Percentiles rank a stretch among this genome's conserved stretches.
Conservation (phyloP, 2,113 vertebrate species). For the Catharus minimus region DNA sequence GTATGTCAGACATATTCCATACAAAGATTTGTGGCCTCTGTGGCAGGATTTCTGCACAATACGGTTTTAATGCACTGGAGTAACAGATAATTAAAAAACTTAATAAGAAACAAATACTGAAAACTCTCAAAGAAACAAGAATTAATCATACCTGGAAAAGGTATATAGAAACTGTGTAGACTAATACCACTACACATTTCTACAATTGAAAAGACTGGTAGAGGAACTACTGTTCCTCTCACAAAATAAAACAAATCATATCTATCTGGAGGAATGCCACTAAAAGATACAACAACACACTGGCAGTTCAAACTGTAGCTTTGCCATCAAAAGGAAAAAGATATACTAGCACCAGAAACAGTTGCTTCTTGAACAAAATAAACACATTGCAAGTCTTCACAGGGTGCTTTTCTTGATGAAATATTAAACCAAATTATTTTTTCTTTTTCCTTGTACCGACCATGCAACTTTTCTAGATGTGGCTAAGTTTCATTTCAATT, state of each 20-base stretch:
- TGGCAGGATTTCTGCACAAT: slow-evolving; percentile 3
- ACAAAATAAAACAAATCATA: slow-evolving; percentile 38
- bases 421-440: neutral
- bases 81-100: slow-evolving; percentile 1
- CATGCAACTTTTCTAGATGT: neutral
- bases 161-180: neutral
- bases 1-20: neutral
- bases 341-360: slow-evolving; percentile 64
- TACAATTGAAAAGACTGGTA: slow-evolving; percentile 39
- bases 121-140: slow-evolving; percentile 38
- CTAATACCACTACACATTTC: neutral
- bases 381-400: slow-evolving; percentile 43
- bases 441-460: neutral
- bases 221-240: slow-evolving; percentile 9
- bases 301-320: slow-evolving; percentile 27
- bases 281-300: slow-evolving; percentile 19
- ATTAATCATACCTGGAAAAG: neutral
- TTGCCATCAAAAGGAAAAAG: slow-evolving; percentile 14
- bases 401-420: slow-evolving; percentile 35
- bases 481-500: neutral
- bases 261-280: slow-evolving; percentile 67
- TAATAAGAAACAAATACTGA: slow-evolving; percentile 19
- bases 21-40: neutral
- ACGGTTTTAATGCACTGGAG: neutral
- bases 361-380: slow-evolving; percentile 52